A percentile compares a stretch with the other conserved stretches of the same genome.
These are phyloP conservation scores for Pelmatolapia mariae DNA, from an alignment of 2,113 vertebrate genomes.

Conservation along the genomic window DNA sequence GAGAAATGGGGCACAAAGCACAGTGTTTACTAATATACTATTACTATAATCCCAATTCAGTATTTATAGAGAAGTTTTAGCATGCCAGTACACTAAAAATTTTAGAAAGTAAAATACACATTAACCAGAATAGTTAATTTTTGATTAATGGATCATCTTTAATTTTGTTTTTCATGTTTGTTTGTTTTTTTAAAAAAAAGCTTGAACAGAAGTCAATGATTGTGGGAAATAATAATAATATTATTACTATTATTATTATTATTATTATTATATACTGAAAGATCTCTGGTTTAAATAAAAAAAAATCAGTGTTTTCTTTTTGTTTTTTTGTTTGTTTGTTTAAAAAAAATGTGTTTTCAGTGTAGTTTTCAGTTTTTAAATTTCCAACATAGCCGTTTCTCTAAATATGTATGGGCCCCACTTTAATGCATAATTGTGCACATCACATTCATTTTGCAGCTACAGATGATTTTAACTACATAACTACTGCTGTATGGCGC, in stretches of 20 bases:
- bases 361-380: background rate
- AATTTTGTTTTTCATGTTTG: background rate
- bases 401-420: background rate
- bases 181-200: background rate
- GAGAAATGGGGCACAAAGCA: background rate
- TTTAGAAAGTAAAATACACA: background rate
- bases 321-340: background rate
- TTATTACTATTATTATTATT: too few relatives aligned
- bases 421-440: background rate
- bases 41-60: background rate
- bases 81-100: background rate
- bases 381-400: background rate
- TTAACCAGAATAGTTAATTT: background rate
- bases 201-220: background rate
- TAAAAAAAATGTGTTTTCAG: background rate
- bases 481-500: background rate
- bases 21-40: background rate
- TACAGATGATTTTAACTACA: background rate
- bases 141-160: background rate
- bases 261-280: background rate
- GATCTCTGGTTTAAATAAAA: background rate
- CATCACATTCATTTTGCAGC: background rate
- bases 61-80: background rate
- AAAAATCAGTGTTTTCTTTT: accelerated
- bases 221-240: background rate